Percentiles rank a stretch among this genome's conserved stretches.
Evolutionary conservation across 2,113 vertebrate species (phyloP).

Genomic region (Falcunculus frontatus): DNA sequence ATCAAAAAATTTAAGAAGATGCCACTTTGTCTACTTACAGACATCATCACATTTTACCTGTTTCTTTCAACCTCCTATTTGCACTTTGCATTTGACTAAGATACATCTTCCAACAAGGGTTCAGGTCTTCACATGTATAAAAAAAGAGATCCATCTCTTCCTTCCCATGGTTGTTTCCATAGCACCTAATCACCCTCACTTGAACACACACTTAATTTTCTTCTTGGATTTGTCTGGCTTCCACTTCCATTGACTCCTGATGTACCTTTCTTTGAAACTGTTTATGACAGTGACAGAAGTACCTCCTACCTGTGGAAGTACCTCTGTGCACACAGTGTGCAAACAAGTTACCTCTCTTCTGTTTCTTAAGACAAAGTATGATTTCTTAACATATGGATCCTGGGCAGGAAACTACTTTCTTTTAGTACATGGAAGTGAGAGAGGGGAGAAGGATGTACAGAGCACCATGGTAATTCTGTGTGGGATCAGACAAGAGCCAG

Average conservation of each 20-base stretch:
- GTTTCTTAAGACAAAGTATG: not conserved
- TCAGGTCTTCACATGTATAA: not conserved
- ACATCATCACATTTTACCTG: not conserved
- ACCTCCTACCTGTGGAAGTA: not conserved
- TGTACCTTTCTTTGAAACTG: not conserved
- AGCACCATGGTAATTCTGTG: not conserved
- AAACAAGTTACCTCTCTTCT: not conserved
- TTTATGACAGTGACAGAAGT: not conserved
- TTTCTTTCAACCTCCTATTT: not conserved
- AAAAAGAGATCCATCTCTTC: not conserved
- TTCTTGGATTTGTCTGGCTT: not conserved
- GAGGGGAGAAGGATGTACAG: not conserved
- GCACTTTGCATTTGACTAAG: not conserved
- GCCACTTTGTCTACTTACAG: not conserved
- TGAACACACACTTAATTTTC: not conserved
- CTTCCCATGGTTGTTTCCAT: not conserved
- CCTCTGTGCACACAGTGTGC: not conserved
- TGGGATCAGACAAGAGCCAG: conserved; percentile 4
- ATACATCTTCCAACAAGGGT: not conserved
- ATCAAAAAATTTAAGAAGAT: not conserved
- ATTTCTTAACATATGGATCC: not conserved
- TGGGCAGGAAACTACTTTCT: not conserved
- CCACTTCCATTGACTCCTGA: not conserved
- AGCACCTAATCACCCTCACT: not conserved
- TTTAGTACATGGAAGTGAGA: not conserved